Conservation (phyloP, 2,888 invertebrate species). For the Asteroscopus sphinx region DNA sequence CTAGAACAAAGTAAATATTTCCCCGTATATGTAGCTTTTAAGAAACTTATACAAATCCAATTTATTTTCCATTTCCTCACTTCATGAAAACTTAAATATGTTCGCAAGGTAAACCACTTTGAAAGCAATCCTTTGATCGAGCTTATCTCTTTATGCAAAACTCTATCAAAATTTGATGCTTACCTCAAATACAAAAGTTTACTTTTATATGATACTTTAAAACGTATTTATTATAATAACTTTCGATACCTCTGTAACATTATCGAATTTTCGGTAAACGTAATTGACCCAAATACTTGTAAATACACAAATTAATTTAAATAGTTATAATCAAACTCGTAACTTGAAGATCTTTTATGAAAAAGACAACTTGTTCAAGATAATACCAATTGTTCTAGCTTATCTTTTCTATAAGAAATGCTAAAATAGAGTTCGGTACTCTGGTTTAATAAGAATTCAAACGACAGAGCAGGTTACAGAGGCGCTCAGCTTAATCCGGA, state of each 20-base stretch:
- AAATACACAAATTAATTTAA: background rate
- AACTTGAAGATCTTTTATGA: slow-evolving; percentile 9
- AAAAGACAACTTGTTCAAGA: slow-evolving; percentile 57
- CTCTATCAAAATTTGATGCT: slow-evolving; percentile 84
- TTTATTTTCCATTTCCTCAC: slow-evolving; percentile 90
- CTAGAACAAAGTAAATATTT: slow-evolving; percentile 83
- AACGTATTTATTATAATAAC: slow-evolving; percentile 18
- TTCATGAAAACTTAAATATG: slow-evolving; percentile 89
- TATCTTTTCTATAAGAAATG: slow-evolving; percentile 70
- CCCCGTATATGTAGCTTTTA: slow-evolving; percentile 74
- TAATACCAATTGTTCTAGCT: slow-evolving; percentile 72
- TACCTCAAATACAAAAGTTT: slow-evolving; percentile 51
- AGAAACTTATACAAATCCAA: slow-evolving; percentile 88
- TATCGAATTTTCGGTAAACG: slow-evolving; percentile 1
- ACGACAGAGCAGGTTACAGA: slow-evolving; percentile 79
- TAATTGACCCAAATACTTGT: background rate
- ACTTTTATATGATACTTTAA: slow-evolving; percentile 40
- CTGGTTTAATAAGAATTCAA: slow-evolving; percentile 75
- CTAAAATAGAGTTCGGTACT: slow-evolving; percentile 60
- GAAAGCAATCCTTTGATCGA: slow-evolving; percentile 88
- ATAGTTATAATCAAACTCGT: slow-evolving; percentile 15
- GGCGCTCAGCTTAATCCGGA: slow-evolving; percentile 76
- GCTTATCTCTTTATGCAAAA: slow-evolving; percentile 86
- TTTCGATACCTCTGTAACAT: slow-evolving; percentile 26
- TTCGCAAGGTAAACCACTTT: slow-evolving; percentile 88